Conservation (phyloP, 2,113 vertebrate genomes). For the Neolamprologus ventralis region DNA sequence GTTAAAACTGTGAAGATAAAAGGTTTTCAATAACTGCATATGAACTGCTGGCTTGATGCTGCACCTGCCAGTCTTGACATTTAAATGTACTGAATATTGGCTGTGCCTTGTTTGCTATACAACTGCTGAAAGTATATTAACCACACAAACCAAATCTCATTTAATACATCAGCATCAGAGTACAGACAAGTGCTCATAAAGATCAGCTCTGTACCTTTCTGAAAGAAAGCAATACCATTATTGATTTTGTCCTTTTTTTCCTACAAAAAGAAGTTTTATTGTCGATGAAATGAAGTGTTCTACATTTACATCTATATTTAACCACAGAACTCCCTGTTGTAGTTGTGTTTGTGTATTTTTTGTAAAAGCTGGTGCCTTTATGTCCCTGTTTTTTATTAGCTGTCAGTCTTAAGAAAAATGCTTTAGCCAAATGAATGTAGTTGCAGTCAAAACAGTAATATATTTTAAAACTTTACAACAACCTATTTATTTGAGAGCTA, state of each 20-base stretch:
- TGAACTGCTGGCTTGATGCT: background rate
- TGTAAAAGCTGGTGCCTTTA: background rate
- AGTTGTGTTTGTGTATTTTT: background rate
- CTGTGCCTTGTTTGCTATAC: background rate
- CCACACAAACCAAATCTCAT: background rate
- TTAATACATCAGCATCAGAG: background rate
- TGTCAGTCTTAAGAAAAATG: background rate
- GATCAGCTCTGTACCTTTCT: background rate
- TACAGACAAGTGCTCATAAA: background rate
- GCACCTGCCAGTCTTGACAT: background rate
- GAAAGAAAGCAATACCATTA: background rate
- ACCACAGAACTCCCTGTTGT: background rate
- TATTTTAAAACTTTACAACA: conserved; percentile 5
- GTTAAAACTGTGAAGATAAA: background rate
- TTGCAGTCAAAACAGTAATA: background rate
- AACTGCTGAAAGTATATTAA: background rate
- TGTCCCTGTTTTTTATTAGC: background rate
- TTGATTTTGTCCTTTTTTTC: background rate
- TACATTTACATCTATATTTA: background rate
- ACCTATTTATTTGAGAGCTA: conserved; percentile 47
- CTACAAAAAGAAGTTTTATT: background rate
- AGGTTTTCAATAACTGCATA: background rate
- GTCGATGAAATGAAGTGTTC: background rate
- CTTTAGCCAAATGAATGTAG: background rate
- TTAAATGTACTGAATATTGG: background rate